Evolutionary conservation across 1,140 invertebrate species (phyloP).

Genomic region (Leptestheria dahalacensis): DNA sequence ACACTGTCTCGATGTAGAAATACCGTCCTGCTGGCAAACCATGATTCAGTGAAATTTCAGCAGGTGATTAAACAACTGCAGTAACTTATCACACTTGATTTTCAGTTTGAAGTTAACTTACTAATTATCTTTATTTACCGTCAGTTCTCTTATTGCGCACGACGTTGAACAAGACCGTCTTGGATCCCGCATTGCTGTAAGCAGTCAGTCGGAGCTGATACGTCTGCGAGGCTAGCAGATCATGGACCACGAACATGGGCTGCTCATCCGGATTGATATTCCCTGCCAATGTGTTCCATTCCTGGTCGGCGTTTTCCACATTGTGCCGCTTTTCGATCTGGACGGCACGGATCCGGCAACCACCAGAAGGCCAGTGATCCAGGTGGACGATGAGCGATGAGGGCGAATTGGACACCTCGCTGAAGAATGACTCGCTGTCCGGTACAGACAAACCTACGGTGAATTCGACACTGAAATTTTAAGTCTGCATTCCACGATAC

Average conservation of each 20-base stretch:
- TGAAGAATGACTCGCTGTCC: not conserved
- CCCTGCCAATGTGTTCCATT: conserved; percentile 6
- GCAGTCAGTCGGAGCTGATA: conserved; percentile 12
- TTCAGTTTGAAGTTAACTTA: not conserved
- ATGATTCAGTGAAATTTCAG: no score
- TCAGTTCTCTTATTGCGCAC: not conserved
- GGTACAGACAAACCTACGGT: not conserved
- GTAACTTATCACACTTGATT: not conserved
- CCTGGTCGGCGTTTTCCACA: not conserved
- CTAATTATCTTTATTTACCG: not conserved
- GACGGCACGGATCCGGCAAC: conserved; percentile 2
- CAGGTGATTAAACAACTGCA: no score
- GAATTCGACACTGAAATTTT: not conserved
- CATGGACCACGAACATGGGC: conserved; percentile 11
- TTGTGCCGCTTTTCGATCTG: conserved; percentile 6
- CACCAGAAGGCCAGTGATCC: conserved; percentile 13
- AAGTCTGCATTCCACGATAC: no score
- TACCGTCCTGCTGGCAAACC: not conserved
- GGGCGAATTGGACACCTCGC: not conserved
- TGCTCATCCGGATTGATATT: conserved; percentile 13
- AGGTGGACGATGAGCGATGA: not conserved
- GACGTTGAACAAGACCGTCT: not conserved
- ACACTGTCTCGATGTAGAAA: not conserved
- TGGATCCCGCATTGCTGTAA: conserved; percentile 3
- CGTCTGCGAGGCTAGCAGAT: not conserved